These are phyloP conservation scores for Danio choprae DNA, from an alignment of 2,797 vertebrate species.

Conservation along the genomic window DNA sequence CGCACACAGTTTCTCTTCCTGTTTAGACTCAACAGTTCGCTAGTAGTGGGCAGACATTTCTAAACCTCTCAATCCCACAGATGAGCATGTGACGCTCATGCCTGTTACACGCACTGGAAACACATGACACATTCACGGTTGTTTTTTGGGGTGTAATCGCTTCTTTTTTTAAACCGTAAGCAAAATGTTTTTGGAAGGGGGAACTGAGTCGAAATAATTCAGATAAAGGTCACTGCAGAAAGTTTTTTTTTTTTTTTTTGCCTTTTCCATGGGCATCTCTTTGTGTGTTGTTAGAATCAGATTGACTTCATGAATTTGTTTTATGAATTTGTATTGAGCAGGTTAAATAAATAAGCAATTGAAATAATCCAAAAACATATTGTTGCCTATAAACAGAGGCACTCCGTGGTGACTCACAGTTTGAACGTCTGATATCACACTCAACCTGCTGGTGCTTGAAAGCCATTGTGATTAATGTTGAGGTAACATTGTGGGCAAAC, in stretches of 20 bases:
- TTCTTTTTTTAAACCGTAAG: conserved; percentile 8
- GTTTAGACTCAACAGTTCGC: conserved; percentile 24
- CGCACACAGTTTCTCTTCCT: conserved; percentile 41
- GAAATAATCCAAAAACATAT: background rate
- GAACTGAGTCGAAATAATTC: background rate
- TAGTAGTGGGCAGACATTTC: conserved; percentile 50
- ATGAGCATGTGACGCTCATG: conserved; percentile 45
- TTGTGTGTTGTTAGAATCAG: conserved; percentile 19
- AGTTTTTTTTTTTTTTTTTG: too few species aligned
- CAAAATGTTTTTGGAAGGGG: conserved; percentile 23
- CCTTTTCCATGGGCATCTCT: background rate
- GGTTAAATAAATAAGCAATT: conserved; percentile 18
- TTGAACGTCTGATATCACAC: conserved; percentile 10
- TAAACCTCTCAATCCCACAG: conserved; percentile 27
- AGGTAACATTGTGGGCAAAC: conserved; percentile 30
- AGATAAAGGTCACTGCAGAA: background rate
- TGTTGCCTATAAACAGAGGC: conserved; percentile 17
- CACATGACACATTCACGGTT: conserved; percentile 49
- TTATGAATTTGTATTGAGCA: background rate
- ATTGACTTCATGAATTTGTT: background rate
- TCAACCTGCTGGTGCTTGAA: conserved; percentile 40
- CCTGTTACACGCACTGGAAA: conserved; percentile 27
- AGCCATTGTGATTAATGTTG: conserved; percentile 27
- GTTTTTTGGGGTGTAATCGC: background rate
- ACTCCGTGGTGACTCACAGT: conserved; percentile 6